Base-by-base conservation (phyloP, 2,888 invertebrate genomes). In the Malacosoma neustria region DNA sequence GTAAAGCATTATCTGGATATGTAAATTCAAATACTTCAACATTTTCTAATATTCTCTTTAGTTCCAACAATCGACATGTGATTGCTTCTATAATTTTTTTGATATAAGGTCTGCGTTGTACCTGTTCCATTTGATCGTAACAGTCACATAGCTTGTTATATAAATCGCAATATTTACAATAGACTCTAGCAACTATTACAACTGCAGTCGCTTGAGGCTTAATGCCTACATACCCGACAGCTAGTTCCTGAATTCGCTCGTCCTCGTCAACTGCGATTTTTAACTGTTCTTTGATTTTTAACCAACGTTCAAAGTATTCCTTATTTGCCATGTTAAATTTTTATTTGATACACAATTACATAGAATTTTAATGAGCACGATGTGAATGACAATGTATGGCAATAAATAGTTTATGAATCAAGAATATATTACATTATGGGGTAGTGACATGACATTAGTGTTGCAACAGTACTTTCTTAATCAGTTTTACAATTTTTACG, bases 1-100 rank as follows among this genome's bases (percentile, higher is more conserved):
- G 87, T 35, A 93, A 62, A 14, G 89, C 87, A 51, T 92, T 91
- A 57, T 94, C 94, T 34, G 92, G 87, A 71, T 92, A 94, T 35
- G 92, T 92, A 53, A 81, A 90, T 57, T 91, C 89, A 4, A 88
- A 87, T 4, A 77, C 71, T 59, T 90, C 88, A 6, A 89, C 72
- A 42, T 87, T 79, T 50, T 88, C 86, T 11, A 91, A 57, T 32
- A 87, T 84, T 22, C 67, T 57, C 56, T 89, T 90, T 13, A 90
- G 61, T 56, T 91, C 91, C 2, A 89, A 67, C 49, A 91, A 71
- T 6, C 91, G 70, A 32, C 86, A 87, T 4, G 89, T 86, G 0
- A 89, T 64, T 1, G 88, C 84, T 42, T 91, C 90, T 33, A 91
- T 84, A 12, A 91, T 60, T 48, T 80, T 76, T 49, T 85, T 87